Conservation (phyloP, 2,797 vertebrate species). For the Taenioides sp. region DNA sequence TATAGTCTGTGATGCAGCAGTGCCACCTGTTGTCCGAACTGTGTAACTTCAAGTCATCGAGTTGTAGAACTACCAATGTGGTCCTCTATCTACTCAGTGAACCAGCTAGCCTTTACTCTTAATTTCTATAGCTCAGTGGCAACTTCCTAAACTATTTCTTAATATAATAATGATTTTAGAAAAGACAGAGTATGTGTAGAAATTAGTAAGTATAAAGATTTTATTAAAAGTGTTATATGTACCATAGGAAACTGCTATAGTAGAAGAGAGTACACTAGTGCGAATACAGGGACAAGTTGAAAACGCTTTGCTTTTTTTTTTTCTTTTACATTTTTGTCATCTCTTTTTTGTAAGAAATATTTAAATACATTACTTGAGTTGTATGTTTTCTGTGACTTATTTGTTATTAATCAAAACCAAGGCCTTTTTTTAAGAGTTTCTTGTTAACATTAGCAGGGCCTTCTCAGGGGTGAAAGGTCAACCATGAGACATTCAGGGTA, state of each 20-base stretch:
- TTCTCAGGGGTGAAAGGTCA: conserved; percentile 75
- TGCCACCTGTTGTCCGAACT: conserved; percentile 71
- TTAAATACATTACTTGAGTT: conserved; percentile 56
- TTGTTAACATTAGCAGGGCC: conserved; percentile 64
- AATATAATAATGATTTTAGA: conserved; percentile 67
- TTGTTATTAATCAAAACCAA: conserved; percentile 48
- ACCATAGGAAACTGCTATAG: conserved; percentile 70
- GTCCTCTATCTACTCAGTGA: conserved; percentile 69
- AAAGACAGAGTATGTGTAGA: conserved; percentile 77
- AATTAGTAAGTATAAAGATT: conserved; percentile 75
- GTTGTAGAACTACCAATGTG: conserved; percentile 56
- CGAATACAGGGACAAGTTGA: conserved; percentile 38
- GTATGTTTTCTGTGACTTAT: conserved; percentile 41
- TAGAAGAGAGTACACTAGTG: conserved; percentile 63
- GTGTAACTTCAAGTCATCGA: conserved; percentile 58
- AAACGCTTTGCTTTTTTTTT: conserved; percentile 47
- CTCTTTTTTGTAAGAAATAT: conserved; percentile 63
- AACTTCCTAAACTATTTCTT: conserved; percentile 62
- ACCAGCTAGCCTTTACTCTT: conserved; percentile 73
- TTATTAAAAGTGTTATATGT: conserved; percentile 77
- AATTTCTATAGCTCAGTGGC: conserved; percentile 64
- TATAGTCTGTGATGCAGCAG: conserved; percentile 69
- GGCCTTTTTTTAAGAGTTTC: conserved; percentile 53
- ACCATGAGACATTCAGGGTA: conserved; percentile 74
- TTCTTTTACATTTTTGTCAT: conserved; percentile 33